Percentiles rank a stretch among this genome's conserved stretches.
These are phyloP conservation scores for Sus scrofa DNA, from an alignment of 2,113 vertebrate species.

Conservation along the genomic window DNA sequence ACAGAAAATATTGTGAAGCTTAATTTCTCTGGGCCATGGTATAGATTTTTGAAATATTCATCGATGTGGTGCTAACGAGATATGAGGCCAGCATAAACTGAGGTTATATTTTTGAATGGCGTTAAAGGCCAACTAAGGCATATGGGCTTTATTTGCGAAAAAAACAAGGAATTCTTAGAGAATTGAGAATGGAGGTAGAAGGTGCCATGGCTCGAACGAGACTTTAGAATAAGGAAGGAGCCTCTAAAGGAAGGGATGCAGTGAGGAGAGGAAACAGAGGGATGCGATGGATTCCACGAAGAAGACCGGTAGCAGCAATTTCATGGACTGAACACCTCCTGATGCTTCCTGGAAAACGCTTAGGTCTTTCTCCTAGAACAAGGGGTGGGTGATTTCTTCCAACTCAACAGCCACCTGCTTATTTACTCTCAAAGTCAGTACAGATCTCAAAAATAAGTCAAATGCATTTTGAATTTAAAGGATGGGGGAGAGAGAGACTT, in stretches of 20 bases:
- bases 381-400: no score
- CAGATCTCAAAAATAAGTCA: neutral
- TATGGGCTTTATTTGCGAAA: neutral
- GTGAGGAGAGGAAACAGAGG: neutral
- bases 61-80: neutral
- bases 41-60: neutral
- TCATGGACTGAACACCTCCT: rapidly evolving
- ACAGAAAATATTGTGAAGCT: neutral
- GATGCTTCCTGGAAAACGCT: rapidly evolving
- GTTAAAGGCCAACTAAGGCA: neutral
- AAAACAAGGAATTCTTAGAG: neutral
- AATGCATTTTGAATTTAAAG: neutral
- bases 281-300: rapidly evolving
- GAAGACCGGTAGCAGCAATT: no score
- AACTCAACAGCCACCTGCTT: neutral
- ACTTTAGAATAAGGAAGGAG: neutral
- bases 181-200: neutral
- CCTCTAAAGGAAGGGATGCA: neutral
- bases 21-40: neutral
- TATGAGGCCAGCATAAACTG: neutral
- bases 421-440: neutral
- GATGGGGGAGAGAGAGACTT: neutral
- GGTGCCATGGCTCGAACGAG: neutral
- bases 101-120: neutral
- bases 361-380: neutral